These are phyloP conservation scores for Escarpia spicata DNA, from an alignment of 2,888 invertebrate genomes.

Conservation along the genomic window DNA sequence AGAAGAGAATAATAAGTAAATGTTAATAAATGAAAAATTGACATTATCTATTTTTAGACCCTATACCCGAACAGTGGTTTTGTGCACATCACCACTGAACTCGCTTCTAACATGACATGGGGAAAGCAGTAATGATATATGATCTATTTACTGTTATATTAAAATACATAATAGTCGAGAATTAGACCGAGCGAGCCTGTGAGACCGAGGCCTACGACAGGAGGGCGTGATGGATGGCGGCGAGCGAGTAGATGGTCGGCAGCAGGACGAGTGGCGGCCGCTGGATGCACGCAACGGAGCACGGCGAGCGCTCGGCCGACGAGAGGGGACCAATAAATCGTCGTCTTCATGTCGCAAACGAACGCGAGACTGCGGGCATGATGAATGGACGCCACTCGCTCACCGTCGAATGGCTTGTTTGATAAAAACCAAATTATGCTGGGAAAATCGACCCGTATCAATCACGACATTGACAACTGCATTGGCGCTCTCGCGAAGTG, in stretches of 20 bases:
- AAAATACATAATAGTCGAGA: neutral
- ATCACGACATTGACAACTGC: neutral
- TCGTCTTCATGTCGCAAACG: neutral
- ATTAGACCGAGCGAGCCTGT: neutral
- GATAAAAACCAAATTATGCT: neutral
- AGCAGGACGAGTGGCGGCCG: neutral
- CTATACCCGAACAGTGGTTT: too few relatives aligned
- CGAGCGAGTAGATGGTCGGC: neutral
- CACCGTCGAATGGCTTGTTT: neutral
- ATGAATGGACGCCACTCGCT: constrained; percentile 5
- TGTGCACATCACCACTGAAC: too few relatives aligned
- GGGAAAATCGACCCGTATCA: neutral
- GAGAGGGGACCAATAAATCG: constrained; percentile 10
- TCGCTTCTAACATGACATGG: too few relatives aligned
- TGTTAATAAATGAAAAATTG: too few relatives aligned
- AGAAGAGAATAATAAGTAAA: too few relatives aligned
- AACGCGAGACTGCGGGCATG: neutral
- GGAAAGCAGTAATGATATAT: too few relatives aligned
- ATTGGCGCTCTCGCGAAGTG: neutral
- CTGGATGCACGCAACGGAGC: neutral
- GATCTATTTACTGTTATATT: neutral
- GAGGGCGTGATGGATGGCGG: neutral
- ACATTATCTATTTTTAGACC: too few relatives aligned
- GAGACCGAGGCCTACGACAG: neutral
- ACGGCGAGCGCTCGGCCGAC: neutral